Conservation (phyloP, 1,140 invertebrate genomes). For the Drosophila parabipectinata region DNA sequence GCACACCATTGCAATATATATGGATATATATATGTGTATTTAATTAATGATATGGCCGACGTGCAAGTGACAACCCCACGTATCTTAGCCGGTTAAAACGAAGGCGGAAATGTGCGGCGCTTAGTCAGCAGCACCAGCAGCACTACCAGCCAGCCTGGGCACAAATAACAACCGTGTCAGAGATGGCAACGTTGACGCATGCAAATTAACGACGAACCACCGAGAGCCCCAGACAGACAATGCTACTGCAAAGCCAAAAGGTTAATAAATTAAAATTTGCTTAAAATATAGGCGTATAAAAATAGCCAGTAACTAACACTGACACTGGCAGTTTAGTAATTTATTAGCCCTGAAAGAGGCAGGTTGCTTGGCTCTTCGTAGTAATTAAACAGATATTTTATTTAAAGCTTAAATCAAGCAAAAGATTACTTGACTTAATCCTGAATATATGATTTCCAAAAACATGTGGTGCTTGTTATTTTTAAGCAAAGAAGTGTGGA, state of each 20-base stretch:
- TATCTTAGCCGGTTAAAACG: conserved; percentile 42
- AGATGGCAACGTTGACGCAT: conserved; percentile 61
- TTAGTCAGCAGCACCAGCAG: conserved; percentile 51
- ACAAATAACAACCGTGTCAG: background rate
- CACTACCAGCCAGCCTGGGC: conserved; percentile 2
- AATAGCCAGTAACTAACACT: conserved; percentile 65
- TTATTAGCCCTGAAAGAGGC: conserved; percentile 33
- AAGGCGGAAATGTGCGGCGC: conserved; percentile 69
- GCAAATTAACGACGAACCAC: conserved; percentile 48
- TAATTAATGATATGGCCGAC: conserved; percentile 63
- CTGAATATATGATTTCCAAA: background rate
- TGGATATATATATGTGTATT: conserved; percentile 20
- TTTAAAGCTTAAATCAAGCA: background rate
- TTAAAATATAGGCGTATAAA: conserved; percentile 32
- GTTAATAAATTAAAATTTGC: conserved; percentile 66
- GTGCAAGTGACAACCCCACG: conserved; percentile 55
- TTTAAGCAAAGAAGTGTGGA: too few relatives aligned
- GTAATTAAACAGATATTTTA: too few relatives aligned
- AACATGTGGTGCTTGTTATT: background rate
- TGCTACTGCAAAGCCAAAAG: conserved; percentile 32
- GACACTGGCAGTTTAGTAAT: conserved; percentile 45
- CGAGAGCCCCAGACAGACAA: conserved; percentile 48
- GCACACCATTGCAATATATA: conserved; percentile 1
- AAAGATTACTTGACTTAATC: background rate
- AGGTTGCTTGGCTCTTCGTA: too few relatives aligned